Conservation (phyloP, 2,888 invertebrate genomes). For the Hyposoter dolosus region DNA sequence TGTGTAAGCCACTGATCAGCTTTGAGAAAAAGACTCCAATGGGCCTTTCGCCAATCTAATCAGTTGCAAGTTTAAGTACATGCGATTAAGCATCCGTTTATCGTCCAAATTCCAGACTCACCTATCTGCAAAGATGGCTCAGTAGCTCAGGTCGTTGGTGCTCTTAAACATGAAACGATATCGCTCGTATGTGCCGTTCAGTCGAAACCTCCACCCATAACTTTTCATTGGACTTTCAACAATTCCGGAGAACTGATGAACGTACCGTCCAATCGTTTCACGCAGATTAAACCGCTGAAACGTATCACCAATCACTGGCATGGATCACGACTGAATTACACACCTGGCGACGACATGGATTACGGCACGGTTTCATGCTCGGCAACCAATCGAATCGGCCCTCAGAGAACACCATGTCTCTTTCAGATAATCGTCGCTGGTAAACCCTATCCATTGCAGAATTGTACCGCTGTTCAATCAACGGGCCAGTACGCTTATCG, state of each 20-base stretch:
- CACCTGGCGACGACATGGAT: slow-evolving; percentile 94
- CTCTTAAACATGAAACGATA: slow-evolving; percentile 94
- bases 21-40: background rate
- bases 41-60: background rate
- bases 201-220: slow-evolving; percentile 93
- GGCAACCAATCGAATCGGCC: slow-evolving; percentile 93
- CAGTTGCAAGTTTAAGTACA: background rate
- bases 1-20: slow-evolving; percentile 77
- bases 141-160: slow-evolving; percentile 92
- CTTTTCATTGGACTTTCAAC: slow-evolving; percentile 97
- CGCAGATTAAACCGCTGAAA: slow-evolving; percentile 80
- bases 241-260: slow-evolving; percentile 94
- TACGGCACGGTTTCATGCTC: slow-evolving; percentile 95
- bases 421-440: slow-evolving; percentile 95
- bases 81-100: background rate
- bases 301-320: slow-evolving; percentile 86
- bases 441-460: slow-evolving; percentile 94
- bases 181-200: slow-evolving; percentile 94
- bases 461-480: slow-evolving; percentile 90
- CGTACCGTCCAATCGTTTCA: slow-evolving; percentile 88
- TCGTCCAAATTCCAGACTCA: slow-evolving; percentile 73
- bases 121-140: slow-evolving; percentile 87
- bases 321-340: slow-evolving; percentile 92
- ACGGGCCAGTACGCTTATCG: slow-evolving; percentile 81
- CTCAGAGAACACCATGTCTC: slow-evolving; percentile 93